These are phyloP conservation scores for Drosophila sturtevanti DNA, from an alignment of 1,140 invertebrate species.

Conservation along the genomic window DNA sequence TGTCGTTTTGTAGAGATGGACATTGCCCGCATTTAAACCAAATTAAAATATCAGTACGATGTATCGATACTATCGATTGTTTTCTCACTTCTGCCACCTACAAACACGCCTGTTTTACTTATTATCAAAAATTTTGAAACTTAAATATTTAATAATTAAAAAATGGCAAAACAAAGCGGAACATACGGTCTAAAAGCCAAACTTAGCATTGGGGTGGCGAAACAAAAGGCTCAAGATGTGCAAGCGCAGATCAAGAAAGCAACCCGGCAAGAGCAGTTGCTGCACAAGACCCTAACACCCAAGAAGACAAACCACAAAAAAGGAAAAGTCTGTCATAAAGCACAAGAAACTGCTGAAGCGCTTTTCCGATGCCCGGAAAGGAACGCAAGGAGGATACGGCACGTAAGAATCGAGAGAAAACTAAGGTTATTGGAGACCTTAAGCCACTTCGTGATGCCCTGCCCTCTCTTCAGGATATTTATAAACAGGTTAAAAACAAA, in stretches of 20 bases:
- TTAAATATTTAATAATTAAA: no score
- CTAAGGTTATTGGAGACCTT: conserved; percentile 69
- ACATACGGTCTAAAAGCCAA: conserved; percentile 65
- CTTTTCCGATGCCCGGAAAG: conserved; percentile 54
- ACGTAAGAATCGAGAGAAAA: conserved; percentile 68
- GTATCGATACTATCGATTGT: no score
- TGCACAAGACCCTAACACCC: conserved; percentile 68
- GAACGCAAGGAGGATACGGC: conserved; percentile 65
- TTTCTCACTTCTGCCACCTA: no score
- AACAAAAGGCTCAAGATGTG: conserved; percentile 58
- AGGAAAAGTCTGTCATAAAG: conserved; percentile 66
- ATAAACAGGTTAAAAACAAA: conserved; percentile 51
- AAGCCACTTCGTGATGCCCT: conserved; percentile 75
- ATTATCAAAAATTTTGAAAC: no score
- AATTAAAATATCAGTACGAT: no score
- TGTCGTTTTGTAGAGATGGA: no score
- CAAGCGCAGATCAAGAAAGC: conserved; percentile 50
- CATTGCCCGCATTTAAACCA: no score
- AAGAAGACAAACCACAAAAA: conserved; percentile 67
- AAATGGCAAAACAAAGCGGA: conserved; percentile 62
- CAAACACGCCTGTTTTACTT: no score
- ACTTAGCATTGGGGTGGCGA: conserved; percentile 47
- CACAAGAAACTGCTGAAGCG: conserved; percentile 71
- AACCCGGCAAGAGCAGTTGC: conserved; percentile 48
- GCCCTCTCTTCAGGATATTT: conserved; percentile 74